phyloP scores from a whole-genome alignment of 1,140 invertebrate species.

The Sarcophaga peregrina region DNA sequence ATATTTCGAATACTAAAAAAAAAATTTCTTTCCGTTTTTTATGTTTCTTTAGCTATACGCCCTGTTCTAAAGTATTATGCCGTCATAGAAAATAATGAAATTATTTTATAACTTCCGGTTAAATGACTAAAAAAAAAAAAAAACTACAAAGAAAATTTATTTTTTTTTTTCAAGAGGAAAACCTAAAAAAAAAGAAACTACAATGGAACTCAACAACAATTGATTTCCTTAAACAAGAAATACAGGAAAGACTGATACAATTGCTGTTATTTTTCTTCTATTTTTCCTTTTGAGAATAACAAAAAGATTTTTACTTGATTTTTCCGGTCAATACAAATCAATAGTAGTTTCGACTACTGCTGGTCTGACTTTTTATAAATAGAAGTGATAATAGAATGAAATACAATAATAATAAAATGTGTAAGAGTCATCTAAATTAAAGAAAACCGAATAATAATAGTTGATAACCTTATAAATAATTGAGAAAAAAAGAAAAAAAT shows the following conservation, averaged over 20 bases:
- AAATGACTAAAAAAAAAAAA: background rate
- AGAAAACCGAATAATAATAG: too few species aligned
- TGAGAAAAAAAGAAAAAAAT: too few species aligned
- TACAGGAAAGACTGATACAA: background rate
- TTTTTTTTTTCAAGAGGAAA: background rate
- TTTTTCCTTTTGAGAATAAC: background rate
- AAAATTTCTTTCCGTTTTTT: too few species aligned
- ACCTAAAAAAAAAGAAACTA: background rate
- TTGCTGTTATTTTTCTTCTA: background rate
- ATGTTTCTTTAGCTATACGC: too few species aligned
- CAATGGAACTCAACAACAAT: slow-evolving; percentile 1
- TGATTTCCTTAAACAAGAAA: slow-evolving; percentile 6
- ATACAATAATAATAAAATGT: too few species aligned
- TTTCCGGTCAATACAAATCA: slow-evolving; percentile 26
- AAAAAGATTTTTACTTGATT: slow-evolving; percentile 3
- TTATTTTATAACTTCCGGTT: background rate
- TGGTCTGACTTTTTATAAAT: too few species aligned
- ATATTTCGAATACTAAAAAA: too few species aligned
- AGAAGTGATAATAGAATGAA: too few species aligned
- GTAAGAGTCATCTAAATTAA: too few species aligned
- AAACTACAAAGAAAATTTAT: background rate
- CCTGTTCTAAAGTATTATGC: too few species aligned
- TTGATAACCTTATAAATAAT: too few species aligned
- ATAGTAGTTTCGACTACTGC: background rate
- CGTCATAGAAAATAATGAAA: background rate